Base-by-base conservation (phyloP, 2,797 vertebrate genomes). In the Mormyrus hasselquistii region DNA sequence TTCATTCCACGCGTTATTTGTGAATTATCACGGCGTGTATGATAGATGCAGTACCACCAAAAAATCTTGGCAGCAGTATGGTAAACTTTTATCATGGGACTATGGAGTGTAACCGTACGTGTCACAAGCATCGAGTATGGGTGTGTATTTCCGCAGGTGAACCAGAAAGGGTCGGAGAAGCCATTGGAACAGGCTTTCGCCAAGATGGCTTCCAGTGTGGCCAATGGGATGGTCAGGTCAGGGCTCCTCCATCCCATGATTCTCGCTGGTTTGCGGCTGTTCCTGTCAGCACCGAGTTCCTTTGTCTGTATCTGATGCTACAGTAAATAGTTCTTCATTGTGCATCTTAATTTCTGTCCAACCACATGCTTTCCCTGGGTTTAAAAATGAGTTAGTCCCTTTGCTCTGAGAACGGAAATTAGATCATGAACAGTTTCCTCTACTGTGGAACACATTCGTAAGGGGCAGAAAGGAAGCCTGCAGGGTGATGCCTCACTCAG, bases 141-240 rank as follows among this genome's bases (percentile, higher is more conserved):
- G 7, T n/a, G 19, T 82, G 38, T 82, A 6, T 82, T 82, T 82
- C 76, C 7, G 16, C 92, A 99, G 98, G 96, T 99, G 57, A 98
- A 99, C 93, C 98, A 99, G 88, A 99, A 98, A 92, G 98, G 98
- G 25, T 98, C 97, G 55, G 98, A 99, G 92, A 98, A 98, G 90
- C 97, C 97, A 1, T 94, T 99, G 84, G 98, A 98, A 89, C 95
- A 97, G 90, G 95, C 96, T 0, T 99, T 99, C 92, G 94, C 97
- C 0, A 97, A 97, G 91, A 97, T 99, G 97, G 97, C 98, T 88
- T 95, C 94, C 89, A 95, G 92, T 90, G 91, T 98, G 94, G 97
- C 94, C 88, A 99, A 97, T n/a, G 96, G 96, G 90, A 97, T 98
- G 97, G 95, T 99, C 95, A 98, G 96, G 98, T 99, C 95, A 69